These are phyloP conservation scores for Hesperophylax magnus DNA, from an alignment of 1,140 invertebrate genomes.

Conservation along the genomic window DNA sequence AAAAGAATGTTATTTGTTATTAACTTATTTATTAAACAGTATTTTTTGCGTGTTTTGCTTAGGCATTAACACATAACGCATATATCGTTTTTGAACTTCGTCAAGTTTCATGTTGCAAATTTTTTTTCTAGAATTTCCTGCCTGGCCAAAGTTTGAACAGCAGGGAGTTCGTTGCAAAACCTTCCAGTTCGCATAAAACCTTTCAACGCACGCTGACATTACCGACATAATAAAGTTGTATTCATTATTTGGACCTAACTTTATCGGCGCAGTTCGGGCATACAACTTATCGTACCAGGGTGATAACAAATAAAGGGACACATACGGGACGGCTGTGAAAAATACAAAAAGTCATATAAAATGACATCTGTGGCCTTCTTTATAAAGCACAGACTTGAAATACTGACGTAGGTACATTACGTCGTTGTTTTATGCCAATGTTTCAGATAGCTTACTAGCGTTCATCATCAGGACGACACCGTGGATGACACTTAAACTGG, in stretches of 20 bases:
- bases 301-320: conserved; percentile 56
- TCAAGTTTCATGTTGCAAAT: not conserved
- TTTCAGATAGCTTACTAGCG: no score
- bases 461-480: no score
- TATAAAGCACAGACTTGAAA: not conserved
- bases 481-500: no score
- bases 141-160: not conserved
- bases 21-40: no score
- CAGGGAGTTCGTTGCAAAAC: conserved; percentile 31
- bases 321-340: conserved; percentile 22
- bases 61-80: no score
- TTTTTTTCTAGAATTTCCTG: not conserved
- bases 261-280: conserved; percentile 48
- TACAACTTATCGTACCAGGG: conserved; percentile 52
- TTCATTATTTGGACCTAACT: conserved; percentile 53
- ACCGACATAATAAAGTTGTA: conserved; percentile 57
- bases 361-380: conserved; percentile 44
- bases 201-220: conserved; percentile 36
- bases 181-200: conserved; percentile 29
- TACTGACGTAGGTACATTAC: no score
- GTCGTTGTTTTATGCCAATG: no score
- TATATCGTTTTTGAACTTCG: no score
- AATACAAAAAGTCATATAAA: conserved; percentile 27
- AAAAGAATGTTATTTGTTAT: no score
- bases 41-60: no score